Base-by-base conservation (phyloP, 2,113 vertebrate species). In the Bubo blakistoni region DNA sequence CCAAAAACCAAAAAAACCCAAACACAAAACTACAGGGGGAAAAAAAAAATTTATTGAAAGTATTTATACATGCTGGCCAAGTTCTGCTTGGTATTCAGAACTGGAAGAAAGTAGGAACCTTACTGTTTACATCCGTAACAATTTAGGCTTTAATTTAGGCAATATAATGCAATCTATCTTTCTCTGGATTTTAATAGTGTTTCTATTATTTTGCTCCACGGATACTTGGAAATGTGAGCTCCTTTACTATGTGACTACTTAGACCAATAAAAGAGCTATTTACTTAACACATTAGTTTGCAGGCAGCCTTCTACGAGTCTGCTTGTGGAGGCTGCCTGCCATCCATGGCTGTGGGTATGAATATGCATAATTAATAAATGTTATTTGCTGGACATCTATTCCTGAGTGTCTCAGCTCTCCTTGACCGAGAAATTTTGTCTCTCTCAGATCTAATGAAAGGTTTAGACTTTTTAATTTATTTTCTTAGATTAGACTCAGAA, bases 401-500 rank as follows among this genome's bases (percentile, higher is more conserved):
- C 62, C 90, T 55, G 72, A 83, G 63, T 51, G 91, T 70, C 94
- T 86, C 55, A 4, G 67, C 71, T 96, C 94, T 97, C 95, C 97
- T 96, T 97, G 95, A 97, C 96, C 82, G 66, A 96, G 94, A 96
- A 97, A 97, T 92, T 74, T 44, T 71, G 65, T 63, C 80, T 96
- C 71, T 79, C 80, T 66, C 81, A 66, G 88, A 86, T 62, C 95
- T 97, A 95, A 96, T 95, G 94, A 95, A 96, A 92, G 83, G 87
- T 92, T 97, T 96, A 57, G 95, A 36, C 52, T 94, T 96, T 86
- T 72, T 92, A 96, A 97, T 97, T 95, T 96, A 92, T 96, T 97
- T 97, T 89, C 92, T 93, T 86, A 97, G 95, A 97, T 97, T 96
- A 97, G 94, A 94, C 85, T 92, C 83, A 88, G 91, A 96, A 97